Evolutionary conservation across 2,888 invertebrate species (phyloP), one percentile per base, ranked within the genome.

Genomic region (Apamea sordens): DNA sequence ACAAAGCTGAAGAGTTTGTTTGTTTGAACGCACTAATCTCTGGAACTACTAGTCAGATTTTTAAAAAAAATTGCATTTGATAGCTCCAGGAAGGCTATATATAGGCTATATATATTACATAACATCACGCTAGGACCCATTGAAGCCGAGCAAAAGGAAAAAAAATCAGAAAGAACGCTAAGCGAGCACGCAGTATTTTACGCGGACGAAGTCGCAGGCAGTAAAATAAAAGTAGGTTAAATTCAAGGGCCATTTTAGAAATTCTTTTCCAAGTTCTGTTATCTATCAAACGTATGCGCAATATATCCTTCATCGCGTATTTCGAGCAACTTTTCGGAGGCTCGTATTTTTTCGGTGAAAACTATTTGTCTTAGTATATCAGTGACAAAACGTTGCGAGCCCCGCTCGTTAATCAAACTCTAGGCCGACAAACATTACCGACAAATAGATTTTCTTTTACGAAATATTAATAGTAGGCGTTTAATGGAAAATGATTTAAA

Each of bases 291-390:
- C 36, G 47, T 76, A 84, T 77, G 77, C 65, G 71, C 53, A 72
- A 87, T 59, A 32, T 80, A 76, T 69, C 76, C 67, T 53, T 41
- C 70, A 41, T 83, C 77, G 75, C 69, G 76, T 72, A 77, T 80
- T 72, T 72, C 73, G 36, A 63, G 61, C 50, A 86, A 79, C 50
- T 78, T 86, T 87, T 41, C 44, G 77, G 47, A 63, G 24, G 59
- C 56, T 68, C 69, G 61, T 69, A 73, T 79, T 91, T 91, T 90
- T 91, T 86, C 75, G 65, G 68, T 76, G 76, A 86, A 89, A 92
- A 91, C 93, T 91, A 93, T 94, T 92, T 92, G 85, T 94, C 93
- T 93, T 92, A 92, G 93, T 92, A 91, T 83, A 86, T 79, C 86
- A 87, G 82, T 86, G 89, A 91, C 91, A 92, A 93, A 92, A 91